Evolutionary conservation across 1,140 invertebrate species (phyloP).

Genomic region (Tetramorium parvispinum): DNA sequence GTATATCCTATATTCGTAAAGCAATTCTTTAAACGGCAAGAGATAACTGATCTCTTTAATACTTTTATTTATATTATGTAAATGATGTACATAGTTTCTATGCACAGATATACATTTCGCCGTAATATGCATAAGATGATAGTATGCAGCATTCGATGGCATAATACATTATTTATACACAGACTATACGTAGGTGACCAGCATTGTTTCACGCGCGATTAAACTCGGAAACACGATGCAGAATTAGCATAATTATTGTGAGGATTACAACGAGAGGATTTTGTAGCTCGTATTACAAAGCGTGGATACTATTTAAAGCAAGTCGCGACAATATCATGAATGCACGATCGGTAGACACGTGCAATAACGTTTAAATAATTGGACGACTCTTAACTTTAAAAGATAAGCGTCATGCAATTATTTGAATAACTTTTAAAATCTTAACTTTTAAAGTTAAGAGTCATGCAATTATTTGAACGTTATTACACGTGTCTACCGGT

Average conservation of each 20-base stretch:
- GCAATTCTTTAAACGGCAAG: not conserved
- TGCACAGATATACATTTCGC: not conserved
- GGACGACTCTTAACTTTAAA: not conserved
- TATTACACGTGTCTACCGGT: not conserved
- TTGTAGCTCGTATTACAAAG: not conserved
- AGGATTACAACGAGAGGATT: conserved; percentile 10
- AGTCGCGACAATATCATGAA: not conserved
- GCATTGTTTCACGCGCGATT: conserved; percentile 15
- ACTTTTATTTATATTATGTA: not conserved
- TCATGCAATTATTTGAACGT: not conserved
- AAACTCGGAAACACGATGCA: not conserved
- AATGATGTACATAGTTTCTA: not conserved
- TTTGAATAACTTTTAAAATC: no score
- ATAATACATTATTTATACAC: conserved; percentile 21
- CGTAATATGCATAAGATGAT: not conserved
- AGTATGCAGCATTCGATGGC: not conserved
- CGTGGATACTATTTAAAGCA: conserved; percentile 13
- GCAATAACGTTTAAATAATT: not conserved
- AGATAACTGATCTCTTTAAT: not conserved
- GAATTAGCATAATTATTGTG: conserved; percentile 16
- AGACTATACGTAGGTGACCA: not conserved
- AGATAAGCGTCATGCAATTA: no score
- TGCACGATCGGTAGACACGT: not conserved
- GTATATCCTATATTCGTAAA: not conserved
- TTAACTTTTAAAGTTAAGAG: not conserved